Evolutionary conservation across 1,140 invertebrate genomes (phyloP).

Genomic region (Arctopsyche grandis): DNA sequence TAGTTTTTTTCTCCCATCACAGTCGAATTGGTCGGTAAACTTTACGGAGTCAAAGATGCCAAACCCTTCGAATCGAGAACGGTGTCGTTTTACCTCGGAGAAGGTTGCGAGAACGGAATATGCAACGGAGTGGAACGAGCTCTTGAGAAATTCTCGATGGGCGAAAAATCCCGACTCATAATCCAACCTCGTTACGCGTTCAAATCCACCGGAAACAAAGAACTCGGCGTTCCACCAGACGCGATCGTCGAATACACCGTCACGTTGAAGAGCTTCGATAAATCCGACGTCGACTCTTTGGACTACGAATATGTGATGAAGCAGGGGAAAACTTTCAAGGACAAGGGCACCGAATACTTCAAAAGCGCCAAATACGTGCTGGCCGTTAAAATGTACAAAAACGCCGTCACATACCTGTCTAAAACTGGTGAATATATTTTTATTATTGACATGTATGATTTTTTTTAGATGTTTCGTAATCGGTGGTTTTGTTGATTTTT

Average conservation of each 20-base stretch:
- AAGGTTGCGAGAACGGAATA: slow-evolving; percentile 80
- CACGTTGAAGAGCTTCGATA: slow-evolving; percentile 85
- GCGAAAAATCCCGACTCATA: slow-evolving; percentile 81
- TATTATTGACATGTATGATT: background rate
- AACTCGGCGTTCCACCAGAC: slow-evolving; percentile 80
- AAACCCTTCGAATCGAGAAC: slow-evolving; percentile 69
- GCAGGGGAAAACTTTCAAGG: slow-evolving; percentile 84
- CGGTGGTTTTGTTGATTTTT: slow-evolving; percentile 24
- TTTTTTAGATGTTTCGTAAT: slow-evolving; percentile 3
- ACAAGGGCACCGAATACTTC: slow-evolving; percentile 92
- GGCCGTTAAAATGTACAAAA: slow-evolving; percentile 91
- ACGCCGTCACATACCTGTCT: slow-evolving; percentile 66
- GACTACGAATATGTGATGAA: slow-evolving; percentile 81
- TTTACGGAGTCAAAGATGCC: slow-evolving; percentile 56
- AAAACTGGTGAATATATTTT: slow-evolving; percentile 4
- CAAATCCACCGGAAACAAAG: slow-evolving; percentile 75
- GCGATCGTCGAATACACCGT: slow-evolving; percentile 85
- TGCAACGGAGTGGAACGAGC: slow-evolving; percentile 88
- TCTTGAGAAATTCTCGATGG: slow-evolving; percentile 82
- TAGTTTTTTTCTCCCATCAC: slow-evolving; percentile 38
- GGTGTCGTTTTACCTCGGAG: slow-evolving; percentile 86
- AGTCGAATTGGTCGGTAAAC: slow-evolving; percentile 84
- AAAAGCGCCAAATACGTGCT: slow-evolving; percentile 80
- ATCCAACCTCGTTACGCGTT: slow-evolving; percentile 87
- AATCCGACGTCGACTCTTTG: slow-evolving; percentile 87